These are phyloP conservation scores for Chrysomallon squamiferum DNA, from an alignment of 1,140 invertebrate genomes.

Conservation along the genomic window DNA sequence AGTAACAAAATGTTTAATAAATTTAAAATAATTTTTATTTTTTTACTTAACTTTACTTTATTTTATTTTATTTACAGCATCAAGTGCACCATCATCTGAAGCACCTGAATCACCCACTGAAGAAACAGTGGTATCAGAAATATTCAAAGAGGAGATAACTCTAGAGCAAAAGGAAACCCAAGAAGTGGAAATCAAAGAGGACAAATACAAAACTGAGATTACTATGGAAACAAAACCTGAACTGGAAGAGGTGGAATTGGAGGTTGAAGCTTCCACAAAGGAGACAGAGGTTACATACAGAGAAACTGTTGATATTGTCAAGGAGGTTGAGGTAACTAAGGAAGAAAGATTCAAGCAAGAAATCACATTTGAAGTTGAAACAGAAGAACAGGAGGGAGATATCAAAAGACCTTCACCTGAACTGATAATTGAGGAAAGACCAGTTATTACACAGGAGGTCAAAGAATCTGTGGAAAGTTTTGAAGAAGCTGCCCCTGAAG, in stretches of 20 bases:
- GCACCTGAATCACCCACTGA: constrained; percentile 19
- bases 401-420: background rate
- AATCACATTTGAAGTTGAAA: constrained; percentile 1
- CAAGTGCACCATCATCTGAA: constrained; percentile 22
- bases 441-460: background rate
- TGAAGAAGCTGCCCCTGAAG: constrained; percentile 11
- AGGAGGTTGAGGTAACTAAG: constrained; percentile 12
- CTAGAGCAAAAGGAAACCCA: constrained; percentile 7
- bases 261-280: constrained; percentile 17
- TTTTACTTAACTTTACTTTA: too few relatives aligned
- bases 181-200: constrained; percentile 22
- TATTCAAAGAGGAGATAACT: constrained; percentile 22
- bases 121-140: constrained; percentile 13
- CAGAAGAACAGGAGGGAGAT: background rate
- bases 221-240: constrained; percentile 5
- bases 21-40: too few relatives aligned
- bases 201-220: constrained; percentile 3
- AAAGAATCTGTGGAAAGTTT: constrained; percentile 10
- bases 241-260: constrained; percentile 16
- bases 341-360: constrained; percentile 4
- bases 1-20: too few relatives aligned
- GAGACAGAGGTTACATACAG: constrained; percentile 17
- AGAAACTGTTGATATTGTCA: constrained; percentile 20
- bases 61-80: constrained; percentile 1
- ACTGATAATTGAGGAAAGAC: constrained; percentile 1